phyloP scores from a whole-genome alignment of 2,797 vertebrate species.

The Vireo griseus region DNA sequence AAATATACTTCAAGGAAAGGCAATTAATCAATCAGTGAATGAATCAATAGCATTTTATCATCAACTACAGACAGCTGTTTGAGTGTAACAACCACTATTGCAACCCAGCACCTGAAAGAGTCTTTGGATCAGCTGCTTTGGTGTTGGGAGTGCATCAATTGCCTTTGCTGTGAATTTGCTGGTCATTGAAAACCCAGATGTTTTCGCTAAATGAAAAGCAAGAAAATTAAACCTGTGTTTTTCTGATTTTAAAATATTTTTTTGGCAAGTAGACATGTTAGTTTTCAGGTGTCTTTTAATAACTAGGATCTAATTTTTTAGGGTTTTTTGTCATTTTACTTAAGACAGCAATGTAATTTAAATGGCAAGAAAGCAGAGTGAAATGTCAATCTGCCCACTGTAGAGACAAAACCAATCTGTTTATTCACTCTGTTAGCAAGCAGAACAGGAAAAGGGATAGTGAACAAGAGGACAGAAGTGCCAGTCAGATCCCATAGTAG shows the following conservation, averaged over 20 bases:
- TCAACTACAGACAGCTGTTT: background rate
- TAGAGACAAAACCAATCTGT: background rate
- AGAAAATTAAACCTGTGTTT: background rate
- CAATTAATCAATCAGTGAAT: background rate
- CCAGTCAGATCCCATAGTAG: background rate
- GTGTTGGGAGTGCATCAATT: background rate
- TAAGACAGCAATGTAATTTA: background rate
- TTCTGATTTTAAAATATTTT: background rate
- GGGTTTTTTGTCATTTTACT: too few relatives aligned
- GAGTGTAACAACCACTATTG: background rate
- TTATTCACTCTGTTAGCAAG: background rate
- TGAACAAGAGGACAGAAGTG: background rate
- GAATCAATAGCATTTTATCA: background rate
- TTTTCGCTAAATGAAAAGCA: background rate
- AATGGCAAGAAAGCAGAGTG: background rate
- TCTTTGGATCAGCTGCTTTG: background rate
- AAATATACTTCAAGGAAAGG: background rate
- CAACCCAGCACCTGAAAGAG: background rate
- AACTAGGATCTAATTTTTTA: background rate
- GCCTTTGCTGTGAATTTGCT: background rate
- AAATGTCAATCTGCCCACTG: background rate
- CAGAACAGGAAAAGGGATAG: conserved; percentile 2
- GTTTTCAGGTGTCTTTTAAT: background rate
- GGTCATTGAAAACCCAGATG: background rate
- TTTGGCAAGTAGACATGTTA: background rate